These are phyloP conservation scores for Australoheros scitulus DNA, from an alignment of 2,113 vertebrate genomes.

Conservation along the genomic window DNA sequence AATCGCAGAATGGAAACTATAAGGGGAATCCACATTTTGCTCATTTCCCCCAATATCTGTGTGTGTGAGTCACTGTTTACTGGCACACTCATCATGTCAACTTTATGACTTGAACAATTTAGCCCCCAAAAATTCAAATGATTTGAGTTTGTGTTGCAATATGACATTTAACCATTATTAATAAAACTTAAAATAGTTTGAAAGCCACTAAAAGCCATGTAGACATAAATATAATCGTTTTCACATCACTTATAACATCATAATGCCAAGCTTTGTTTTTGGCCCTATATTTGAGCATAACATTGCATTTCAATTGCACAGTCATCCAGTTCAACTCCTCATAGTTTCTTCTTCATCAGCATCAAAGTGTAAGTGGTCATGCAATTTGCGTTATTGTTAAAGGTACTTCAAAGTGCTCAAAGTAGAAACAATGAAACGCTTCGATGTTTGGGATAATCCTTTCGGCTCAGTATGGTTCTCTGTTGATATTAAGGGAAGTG, in stretches of 20 bases:
- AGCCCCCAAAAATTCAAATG: not conserved
- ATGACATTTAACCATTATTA: not conserved
- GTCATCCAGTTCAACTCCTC: not conserved
- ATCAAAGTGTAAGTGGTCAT: not conserved
- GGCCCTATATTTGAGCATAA: not conserved
- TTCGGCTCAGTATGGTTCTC: not conserved
- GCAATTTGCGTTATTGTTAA: conserved; percentile 22
- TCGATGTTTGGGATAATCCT: not conserved
- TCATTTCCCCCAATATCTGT: not conserved
- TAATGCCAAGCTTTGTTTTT: conserved; percentile 9
- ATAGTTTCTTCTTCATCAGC: not conserved
- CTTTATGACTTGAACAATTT: not conserved
- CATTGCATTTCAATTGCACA: conserved; percentile 21
- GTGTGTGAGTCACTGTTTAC: not conserved
- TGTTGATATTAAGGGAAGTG: not conserved
- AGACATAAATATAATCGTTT: not conserved
- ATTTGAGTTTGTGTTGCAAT: not conserved
- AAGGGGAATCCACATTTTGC: not conserved
- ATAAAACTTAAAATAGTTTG: conserved; percentile 40
- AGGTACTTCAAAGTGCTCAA: conserved; percentile 51
- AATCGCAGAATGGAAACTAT: not conserved
- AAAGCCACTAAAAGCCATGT: not conserved
- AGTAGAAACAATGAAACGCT: conserved; percentile 9
- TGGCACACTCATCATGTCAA: not conserved
- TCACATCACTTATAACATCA: not conserved